These are phyloP conservation scores for Coranthus polyacanthus DNA, from an alignment of 2,797 vertebrate species.

Conservation along the genomic window DNA sequence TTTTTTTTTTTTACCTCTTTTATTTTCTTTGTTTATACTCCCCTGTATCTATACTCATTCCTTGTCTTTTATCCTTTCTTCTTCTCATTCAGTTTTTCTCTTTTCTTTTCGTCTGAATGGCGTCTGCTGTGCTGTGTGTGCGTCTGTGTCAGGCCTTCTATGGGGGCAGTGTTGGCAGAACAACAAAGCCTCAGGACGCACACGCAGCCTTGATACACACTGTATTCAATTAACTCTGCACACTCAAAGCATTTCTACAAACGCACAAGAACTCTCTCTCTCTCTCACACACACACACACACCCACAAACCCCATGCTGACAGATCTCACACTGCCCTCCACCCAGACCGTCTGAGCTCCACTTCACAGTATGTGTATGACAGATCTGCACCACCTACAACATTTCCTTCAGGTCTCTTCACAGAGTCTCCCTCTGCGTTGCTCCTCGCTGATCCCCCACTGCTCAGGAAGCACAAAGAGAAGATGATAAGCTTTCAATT, in stretches of 20 bases:
- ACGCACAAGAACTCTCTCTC: constrained; percentile 36
- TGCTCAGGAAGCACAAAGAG: constrained; percentile 79
- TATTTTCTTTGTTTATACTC: constrained; percentile 50
- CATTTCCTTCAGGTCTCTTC: constrained; percentile 71
- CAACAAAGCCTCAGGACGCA: constrained; percentile 80
- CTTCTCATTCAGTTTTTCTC: constrained; percentile 39
- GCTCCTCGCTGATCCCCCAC: constrained; percentile 48
- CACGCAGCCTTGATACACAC: constrained; percentile 74
- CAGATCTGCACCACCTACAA: constrained; percentile 63
- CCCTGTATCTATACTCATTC: constrained; percentile 35
- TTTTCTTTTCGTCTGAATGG: constrained; percentile 60
- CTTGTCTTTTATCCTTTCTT: constrained; percentile 51
- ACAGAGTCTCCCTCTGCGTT: constrained; percentile 35
- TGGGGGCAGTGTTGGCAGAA: constrained; percentile 77
- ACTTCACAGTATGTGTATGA: constrained; percentile 57
- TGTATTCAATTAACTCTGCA: constrained; percentile 82
- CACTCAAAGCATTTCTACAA: constrained; percentile 73
- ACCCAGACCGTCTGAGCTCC: constrained; percentile 59
- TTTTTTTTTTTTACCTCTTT: constrained; percentile 46
- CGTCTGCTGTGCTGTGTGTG: constrained; percentile 40
- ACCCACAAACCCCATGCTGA: constrained; percentile 66
- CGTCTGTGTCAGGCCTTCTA: constrained; percentile 71
- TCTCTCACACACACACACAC: constrained; percentile 36
- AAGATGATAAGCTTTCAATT: constrained; percentile 86
- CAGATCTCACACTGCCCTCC: constrained; percentile 72